Base-by-base conservation (phyloP, 35 echinoderm and acorn worm genomes). In the Patiria miniata region DNA sequence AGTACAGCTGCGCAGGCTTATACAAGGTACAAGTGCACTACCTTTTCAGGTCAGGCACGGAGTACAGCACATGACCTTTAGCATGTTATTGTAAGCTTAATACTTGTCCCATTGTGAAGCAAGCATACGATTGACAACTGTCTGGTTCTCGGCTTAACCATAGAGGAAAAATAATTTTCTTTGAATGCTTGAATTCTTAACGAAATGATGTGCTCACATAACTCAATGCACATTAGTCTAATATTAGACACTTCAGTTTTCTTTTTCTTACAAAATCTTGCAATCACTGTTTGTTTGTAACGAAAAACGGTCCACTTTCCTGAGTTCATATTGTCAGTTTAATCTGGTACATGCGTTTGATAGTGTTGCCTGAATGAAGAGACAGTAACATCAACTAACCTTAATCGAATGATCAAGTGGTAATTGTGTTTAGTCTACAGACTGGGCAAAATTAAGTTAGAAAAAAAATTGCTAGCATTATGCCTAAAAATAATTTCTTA, bases 351-450 rank as follows among this genome's bases (percentile, higher is more conserved):
- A 47, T 47, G 4, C 4, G 42, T 47, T 6, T 4, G 12, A 6
- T 12, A 47, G 42, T 47, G 28, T 69, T 8, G 61, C 61, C 61
- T 69, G 61, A 22, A 69, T 69, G 61, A 69, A 23, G 61, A 69
- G 61, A 69, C 23, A 69, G 12, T 10, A 69, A n/a, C 17, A 69
- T 69, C 1, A 69, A 10, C 28, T 7, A 14, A 69, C 61, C 23
- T 47, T 69, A 69, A 22, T 12, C 5, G 1, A 1, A 69, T 10
- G 61, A 23, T 30, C 33, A 69, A 69, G 61, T 69, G 61, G 1
- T 59, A 69, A 30, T 61, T 61, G 58, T 7, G 22, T 68, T 68
- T n/a, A 68, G 61, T 69, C 61, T 69, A 69, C 61, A 69, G 61
- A 69, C 28, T 23, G 61, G 61, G 61, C 61, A 69, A 69, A 47